phyloP scores from a whole-genome alignment of 1,140 invertebrate species.

The Drosophila malerkotliana region DNA sequence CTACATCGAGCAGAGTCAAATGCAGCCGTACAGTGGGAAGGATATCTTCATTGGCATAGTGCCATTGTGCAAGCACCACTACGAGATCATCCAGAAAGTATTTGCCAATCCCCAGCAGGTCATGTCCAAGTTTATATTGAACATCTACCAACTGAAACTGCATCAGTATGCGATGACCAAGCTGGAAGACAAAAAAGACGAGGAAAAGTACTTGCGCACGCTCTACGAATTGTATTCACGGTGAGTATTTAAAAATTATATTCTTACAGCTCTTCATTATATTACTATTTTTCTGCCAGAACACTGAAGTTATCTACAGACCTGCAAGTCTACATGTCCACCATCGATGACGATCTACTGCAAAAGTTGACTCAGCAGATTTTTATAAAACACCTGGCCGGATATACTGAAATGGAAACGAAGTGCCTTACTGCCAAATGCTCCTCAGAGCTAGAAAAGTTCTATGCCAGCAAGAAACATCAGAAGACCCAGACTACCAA shows the following conservation, averaged over 20 bases:
- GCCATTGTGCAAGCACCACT: conserved; percentile 95
- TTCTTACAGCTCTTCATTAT: not conserved
- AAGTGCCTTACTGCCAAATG: conserved; percentile 91
- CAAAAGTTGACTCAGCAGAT: conserved; percentile 93
- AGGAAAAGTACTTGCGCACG: conserved; percentile 94
- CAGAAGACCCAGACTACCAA: conserved; percentile 96
- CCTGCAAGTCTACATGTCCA: conserved; percentile 90
- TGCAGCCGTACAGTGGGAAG: conserved; percentile 88
- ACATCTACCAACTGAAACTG: conserved; percentile 97
- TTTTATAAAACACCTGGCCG: conserved; percentile 91
- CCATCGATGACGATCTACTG: conserved; percentile 91
- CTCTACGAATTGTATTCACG: conserved; percentile 95
- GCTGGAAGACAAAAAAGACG: conserved; percentile 90
- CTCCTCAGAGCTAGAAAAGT: conserved; percentile 90
- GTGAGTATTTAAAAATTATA: conserved; percentile 27
- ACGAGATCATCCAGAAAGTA: conserved; percentile 94
- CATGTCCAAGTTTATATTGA: conserved; percentile 98
- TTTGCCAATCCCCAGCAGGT: conserved; percentile 99
- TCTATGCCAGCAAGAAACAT: conserved; percentile 97
- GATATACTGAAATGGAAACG: conserved; percentile 90
- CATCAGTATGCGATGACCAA: conserved; percentile 93
- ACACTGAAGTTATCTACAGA: conserved; percentile 91
- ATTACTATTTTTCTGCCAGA: conserved; percentile 78
- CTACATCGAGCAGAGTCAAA: conserved; percentile 98
- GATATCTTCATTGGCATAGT: conserved; percentile 97